Conservation (phyloP, 2,113 vertebrate species). For the Cyprinodon tularosa region DNA sequence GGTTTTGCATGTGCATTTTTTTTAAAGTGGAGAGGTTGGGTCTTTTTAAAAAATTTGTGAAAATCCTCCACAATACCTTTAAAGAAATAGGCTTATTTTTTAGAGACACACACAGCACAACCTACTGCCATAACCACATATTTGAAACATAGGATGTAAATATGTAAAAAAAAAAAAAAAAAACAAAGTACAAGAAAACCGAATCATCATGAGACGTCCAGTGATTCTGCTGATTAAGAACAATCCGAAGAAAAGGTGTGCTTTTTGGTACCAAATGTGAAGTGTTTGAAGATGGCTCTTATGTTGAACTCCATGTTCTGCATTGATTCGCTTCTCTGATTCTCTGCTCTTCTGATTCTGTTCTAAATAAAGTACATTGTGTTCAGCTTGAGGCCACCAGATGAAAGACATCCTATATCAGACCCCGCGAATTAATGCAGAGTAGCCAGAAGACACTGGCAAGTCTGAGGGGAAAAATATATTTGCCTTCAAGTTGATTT, state of each 20-base stretch:
- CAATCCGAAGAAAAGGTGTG: neutral
- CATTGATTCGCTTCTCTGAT: slow-evolving; percentile 13
- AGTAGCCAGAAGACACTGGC: slow-evolving; percentile 48
- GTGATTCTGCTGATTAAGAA: neutral
- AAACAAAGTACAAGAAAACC: neutral
- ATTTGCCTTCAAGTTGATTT: slow-evolving; percentile 17
- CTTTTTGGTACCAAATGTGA: neutral
- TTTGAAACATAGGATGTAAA: too few relatives aligned
- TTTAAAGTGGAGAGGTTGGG: too few relatives aligned
- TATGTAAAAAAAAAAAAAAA: too few relatives aligned
- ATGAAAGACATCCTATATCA: slow-evolving; percentile 53
- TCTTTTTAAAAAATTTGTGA: too few relatives aligned
- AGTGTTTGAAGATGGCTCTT: neutral
- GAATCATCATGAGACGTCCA: neutral
- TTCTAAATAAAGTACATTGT: slow-evolving; percentile 6
- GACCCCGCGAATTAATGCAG: slow-evolving; percentile 61
- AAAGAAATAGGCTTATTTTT: too few relatives aligned
- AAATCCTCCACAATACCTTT: too few relatives aligned
- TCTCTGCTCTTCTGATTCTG: neutral
- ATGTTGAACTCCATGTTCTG: neutral
- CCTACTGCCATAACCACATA: too few relatives aligned
- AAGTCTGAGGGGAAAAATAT: slow-evolving; percentile 28
- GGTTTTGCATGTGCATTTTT: too few relatives aligned
- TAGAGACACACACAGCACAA: too few relatives aligned
- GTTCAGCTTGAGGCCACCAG: slow-evolving; percentile 57